Evolutionary conservation across 2,113 vertebrate genomes (phyloP), one percentile per base, ranked within the genome.

Genomic region (Dasypus novemcinctus): DNA sequence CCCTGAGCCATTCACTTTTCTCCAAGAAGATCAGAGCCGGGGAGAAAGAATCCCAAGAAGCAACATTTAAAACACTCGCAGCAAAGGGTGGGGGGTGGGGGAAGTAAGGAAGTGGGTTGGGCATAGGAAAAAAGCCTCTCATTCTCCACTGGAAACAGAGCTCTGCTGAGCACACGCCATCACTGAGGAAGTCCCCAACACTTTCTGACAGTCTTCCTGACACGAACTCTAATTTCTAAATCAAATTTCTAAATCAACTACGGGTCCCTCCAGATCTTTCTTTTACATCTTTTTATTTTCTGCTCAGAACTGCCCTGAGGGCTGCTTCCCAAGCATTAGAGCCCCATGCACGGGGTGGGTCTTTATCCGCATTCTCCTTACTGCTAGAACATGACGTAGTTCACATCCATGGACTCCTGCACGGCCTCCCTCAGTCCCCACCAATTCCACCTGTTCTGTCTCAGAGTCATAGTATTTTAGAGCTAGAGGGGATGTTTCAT

Each of bases 371-470:
- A 23, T 2, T 23, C n/a, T 87, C 66, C 13, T 33, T 31, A 68
- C 2, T 3, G 3, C 64, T 14, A 36, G 78, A 63, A 57, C n/a
- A 9, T 0, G 52, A 52, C 0, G 10, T 10, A 2, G 23, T 59
- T 46, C 31, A 66, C 36, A 5, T 14, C 64, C 33, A 5, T 0
- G 6, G 33, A 20, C 52, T 18, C 29, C 46, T 41, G 20, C 33
- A 4, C 33, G 23, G 52, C 18, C 54, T 25, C 64, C 31, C 82
- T n/a, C 4, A 15, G 6, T 43, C 25, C 46, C 52, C 69, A 52
- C 43, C 83, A 43, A 11, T 21, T 54, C 66, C 46, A 94, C 92
- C 92, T 90, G 64, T 15, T 92, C 90, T 61, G 66, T 90, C 90
- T 52, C 87, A 95, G 82, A 78, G 68, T 72, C 18, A 7, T 27